Evolutionary conservation across 2,888 invertebrate species (phyloP).

Genomic region (Lacanobia oleracea): DNA sequence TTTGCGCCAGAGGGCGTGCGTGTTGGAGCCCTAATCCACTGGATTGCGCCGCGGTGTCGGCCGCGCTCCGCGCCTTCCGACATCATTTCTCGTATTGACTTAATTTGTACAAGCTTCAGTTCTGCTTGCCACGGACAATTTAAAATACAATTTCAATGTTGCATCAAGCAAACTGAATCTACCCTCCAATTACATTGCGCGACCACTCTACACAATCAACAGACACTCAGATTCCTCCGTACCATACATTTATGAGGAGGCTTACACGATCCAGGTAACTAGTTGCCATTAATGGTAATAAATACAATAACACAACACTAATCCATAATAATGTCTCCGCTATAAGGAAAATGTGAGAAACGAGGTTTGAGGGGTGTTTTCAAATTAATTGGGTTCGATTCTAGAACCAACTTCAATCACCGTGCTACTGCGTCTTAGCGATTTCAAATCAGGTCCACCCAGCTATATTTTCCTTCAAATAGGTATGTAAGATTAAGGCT

Average conservation of each 20-base stretch:
- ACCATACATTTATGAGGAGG: conserved; percentile 28
- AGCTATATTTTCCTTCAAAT: neutral
- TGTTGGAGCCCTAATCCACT: conserved; percentile 86
- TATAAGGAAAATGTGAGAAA: conserved; percentile 38
- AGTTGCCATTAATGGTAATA: conserved; percentile 38
- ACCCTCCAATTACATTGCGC: conserved; percentile 31
- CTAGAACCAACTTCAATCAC: neutral
- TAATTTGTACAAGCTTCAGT: conserved; percentile 66
- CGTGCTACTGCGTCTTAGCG: neutral
- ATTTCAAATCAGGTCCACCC: neutral
- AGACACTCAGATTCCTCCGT: neutral
- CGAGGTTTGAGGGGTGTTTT: conserved; percentile 16
- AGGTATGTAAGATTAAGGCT: neutral
- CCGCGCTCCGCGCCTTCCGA: conserved; percentile 72
- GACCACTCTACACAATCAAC: conserved; percentile 15
- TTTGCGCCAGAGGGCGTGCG: conserved; percentile 80
- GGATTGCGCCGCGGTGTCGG: conserved; percentile 81
- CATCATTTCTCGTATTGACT: conserved; percentile 84
- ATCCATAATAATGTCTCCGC: conserved; percentile 40
- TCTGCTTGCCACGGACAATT: conserved; percentile 56
- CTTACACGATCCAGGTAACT: conserved; percentile 19
- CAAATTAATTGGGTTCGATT: conserved; percentile 22
- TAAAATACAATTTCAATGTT: conserved; percentile 58
- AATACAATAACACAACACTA: conserved; percentile 44
- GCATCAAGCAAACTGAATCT: conserved; percentile 54